Evolutionary conservation across 2,888 invertebrate species (phyloP), one percentile per base, ranked within the genome.

Genomic region (Elmis aenea): DNA sequence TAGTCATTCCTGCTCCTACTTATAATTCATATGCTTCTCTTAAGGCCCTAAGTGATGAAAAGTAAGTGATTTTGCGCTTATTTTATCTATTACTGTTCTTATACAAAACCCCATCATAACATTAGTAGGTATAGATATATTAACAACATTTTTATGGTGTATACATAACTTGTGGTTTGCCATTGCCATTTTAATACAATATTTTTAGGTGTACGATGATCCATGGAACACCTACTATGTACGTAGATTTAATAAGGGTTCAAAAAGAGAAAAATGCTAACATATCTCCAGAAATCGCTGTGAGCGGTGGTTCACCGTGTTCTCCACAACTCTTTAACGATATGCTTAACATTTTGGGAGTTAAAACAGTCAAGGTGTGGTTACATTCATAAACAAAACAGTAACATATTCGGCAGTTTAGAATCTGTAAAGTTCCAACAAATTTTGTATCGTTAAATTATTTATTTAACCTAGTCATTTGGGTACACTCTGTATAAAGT

Each of bases 181-280:
- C n/a, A n/a, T n/a, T n/a, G n/a, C n/a, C n/a, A n/a, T 18, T 18
- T 18, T 6, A 18, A 6, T 18, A 18, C 8, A 6, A 14, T 41
- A 33, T 13, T 50, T 58, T 30, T 54, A 86, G 85, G 54, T 87
- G 88, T 55, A 78, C 78, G 0, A 64, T 79, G 1, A 61, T 83
- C 14, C 81, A 81, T 57, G 89, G 89, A 20, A 88, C 89, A 0
- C 89, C 91, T 3, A 90, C 91, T 2, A 90, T 90, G 90, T 85
- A 85, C 63, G 77, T 86, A 8, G 87, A 89, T 66, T 69, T 87
- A 46, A 63, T 88, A 23, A 71, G 71, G 14, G 64, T 63, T 3
- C 74, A 76, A 51, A 64, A 66, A 15, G 62, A 69, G 38, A 45
- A 71, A 5, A 62, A 71, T 6, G 54, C 69, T 9, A 66, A 72